phyloP scores from a whole-genome alignment of 2,888 invertebrate genomes.

The Limnephilus auricula region DNA sequence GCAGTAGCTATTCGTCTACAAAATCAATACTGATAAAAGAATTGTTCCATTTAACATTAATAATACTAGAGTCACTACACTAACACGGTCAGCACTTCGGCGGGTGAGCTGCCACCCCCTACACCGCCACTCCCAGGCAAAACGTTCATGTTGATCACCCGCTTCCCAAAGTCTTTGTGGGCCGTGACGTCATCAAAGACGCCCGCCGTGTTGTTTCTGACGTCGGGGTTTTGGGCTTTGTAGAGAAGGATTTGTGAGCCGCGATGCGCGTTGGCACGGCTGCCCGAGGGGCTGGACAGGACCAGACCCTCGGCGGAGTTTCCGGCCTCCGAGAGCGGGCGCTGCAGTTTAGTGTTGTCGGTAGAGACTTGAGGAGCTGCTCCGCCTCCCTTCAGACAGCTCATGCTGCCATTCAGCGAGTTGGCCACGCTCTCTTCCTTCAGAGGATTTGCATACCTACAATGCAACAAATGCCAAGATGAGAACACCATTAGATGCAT shows the following conservation, averaged over 20 bases:
- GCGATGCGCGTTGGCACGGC: constrained; percentile 71
- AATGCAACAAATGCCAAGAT: constrained; percentile 6
- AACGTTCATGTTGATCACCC: constrained; percentile 79
- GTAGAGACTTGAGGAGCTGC: constrained; percentile 74
- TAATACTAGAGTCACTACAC: constrained; percentile 55
- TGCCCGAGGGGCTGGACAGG: constrained; percentile 68
- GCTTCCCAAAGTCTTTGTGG: constrained; percentile 87
- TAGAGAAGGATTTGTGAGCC: constrained; percentile 84
- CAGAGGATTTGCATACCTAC: constrained; percentile 85
- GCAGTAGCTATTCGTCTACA: neutral
- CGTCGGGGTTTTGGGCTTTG: constrained; percentile 91
- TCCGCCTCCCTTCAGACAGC: constrained; percentile 72
- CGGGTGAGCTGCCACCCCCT: constrained; percentile 56
- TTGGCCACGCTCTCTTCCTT: constrained; percentile 79
- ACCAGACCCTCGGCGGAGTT: constrained; percentile 65
- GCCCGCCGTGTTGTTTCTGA: constrained; percentile 89
- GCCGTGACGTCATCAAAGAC: constrained; percentile 77
- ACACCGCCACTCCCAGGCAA: constrained; percentile 58
- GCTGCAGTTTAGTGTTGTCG: constrained; percentile 62
- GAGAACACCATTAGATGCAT: neutral
- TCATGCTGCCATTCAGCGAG: constrained; percentile 76
- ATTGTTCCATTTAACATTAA: constrained; percentile 29
- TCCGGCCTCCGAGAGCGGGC: constrained; percentile 65
- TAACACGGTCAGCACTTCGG: constrained; percentile 66
- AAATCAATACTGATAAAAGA: constrained; percentile 47